phyloP scores from a whole-genome alignment of 2,113 vertebrate genomes.

The Mustelus asterias region DNA sequence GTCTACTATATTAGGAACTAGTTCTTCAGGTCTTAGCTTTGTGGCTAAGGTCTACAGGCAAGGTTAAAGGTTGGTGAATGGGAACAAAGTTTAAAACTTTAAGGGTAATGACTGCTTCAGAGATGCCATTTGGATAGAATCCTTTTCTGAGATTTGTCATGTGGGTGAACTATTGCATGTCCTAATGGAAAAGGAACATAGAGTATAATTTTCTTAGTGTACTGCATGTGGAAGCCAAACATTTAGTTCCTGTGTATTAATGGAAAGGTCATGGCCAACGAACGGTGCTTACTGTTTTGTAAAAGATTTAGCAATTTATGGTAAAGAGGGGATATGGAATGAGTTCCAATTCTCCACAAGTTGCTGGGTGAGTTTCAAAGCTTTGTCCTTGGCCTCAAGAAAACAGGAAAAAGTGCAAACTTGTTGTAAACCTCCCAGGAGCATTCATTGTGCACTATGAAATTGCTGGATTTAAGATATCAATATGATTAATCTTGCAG shows the following conservation, averaged over 20 bases:
- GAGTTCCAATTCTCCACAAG: not conserved
- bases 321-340: not conserved
- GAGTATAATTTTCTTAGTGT: not conserved
- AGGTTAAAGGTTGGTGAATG: not conserved
- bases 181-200: not conserved
- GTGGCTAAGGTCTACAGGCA: not conserved
- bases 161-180: not conserved
- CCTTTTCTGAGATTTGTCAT: not conserved
- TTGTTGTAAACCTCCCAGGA: not conserved
- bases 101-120: not conserved
- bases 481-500: not conserved
- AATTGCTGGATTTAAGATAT: not conserved
- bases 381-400: not conserved
- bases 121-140: too few relatives aligned
- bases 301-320: not conserved
- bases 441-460: not conserved
- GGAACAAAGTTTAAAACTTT: not conserved
- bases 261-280: not conserved
- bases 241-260: not conserved
- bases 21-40: not conserved
- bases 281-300: not conserved
- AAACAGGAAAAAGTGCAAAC: not conserved
- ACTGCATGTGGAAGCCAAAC: not conserved
- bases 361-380: not conserved
- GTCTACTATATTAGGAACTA: not conserved